Conservation (phyloP, 2,888 invertebrate species). For the Tubiluchus corallicola region DNA sequence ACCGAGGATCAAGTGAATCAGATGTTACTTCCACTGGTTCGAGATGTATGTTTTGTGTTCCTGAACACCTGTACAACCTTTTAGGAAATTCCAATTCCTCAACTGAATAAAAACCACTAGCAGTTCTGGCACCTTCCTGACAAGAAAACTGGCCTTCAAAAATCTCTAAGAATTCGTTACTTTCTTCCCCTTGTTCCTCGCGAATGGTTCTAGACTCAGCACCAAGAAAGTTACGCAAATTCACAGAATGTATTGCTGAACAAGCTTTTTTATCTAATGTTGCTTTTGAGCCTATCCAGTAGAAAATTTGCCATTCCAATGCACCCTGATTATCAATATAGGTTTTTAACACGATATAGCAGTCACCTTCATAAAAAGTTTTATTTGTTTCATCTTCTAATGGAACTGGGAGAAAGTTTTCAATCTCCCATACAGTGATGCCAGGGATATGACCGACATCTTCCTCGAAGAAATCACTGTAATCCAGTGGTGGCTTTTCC, state of each 20-base stretch:
- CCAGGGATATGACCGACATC: conserved; percentile 79
- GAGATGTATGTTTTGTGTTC: conserved; percentile 65
- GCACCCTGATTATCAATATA: conserved; percentile 53
- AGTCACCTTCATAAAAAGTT: conserved; percentile 87
- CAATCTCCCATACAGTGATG: conserved; percentile 92
- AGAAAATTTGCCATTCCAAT: conserved; percentile 85
- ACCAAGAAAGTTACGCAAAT: conserved; percentile 82
- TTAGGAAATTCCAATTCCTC: conserved; percentile 74
- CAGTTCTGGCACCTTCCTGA: conserved; percentile 91
- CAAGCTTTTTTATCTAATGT: conserved; percentile 92
- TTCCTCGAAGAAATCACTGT: conserved; percentile 87
- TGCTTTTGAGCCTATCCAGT: conserved; percentile 94
- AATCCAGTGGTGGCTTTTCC: conserved; percentile 85
- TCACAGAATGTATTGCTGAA: conserved; percentile 96
- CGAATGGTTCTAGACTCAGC: conserved; percentile 71
- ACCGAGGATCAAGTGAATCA: conserved; percentile 66
- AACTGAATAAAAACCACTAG: conserved; percentile 89
- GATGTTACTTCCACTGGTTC: conserved; percentile 43
- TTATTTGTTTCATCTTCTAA: conserved; percentile 36
- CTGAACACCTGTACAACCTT: conserved; percentile 70
- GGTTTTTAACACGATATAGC: conserved; percentile 88
- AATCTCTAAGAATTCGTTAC: conserved; percentile 77
- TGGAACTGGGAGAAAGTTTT: conserved; percentile 90
- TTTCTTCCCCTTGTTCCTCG: conserved; percentile 93
- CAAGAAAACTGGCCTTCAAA: conserved; percentile 81